Base-by-base conservation (phyloP, 2,888 invertebrate genomes). In the Tipula unca region DNA sequence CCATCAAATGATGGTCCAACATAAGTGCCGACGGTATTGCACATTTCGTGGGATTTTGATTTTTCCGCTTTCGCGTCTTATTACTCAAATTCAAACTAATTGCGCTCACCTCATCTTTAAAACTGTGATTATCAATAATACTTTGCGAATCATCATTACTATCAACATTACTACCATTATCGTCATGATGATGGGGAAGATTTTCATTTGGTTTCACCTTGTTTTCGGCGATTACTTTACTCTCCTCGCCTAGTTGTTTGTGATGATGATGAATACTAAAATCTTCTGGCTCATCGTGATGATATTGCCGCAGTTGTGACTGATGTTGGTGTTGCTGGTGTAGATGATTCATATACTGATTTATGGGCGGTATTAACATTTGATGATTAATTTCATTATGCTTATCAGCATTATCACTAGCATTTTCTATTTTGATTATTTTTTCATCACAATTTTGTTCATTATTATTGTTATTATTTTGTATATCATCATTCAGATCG, bases 51-150 rank as follows among this genome's bases (percentile, higher is more conserved):
- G 97, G 97, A 89, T 97, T 97, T 88, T 96, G 94, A 88, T 95
- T 97, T 91, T 98, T 98, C 35, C 97, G 93, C 90, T 98, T 98
- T 86, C 97, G 92, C 89, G 95, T 95, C 88, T 93, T 94, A n/a
- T 94, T 89, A 86, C 89, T 88, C 29, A 88, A 88, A n/a, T 54
- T 29, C 29, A 54, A 36, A 85, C 54, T 84, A 0, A 83, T n/a
- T 5, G 35, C 35, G 10, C 35, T 83, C n/a, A 83, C 42, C 42
- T 91, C 91, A 84, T 90, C 91, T 69, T 90, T 92, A 10, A 89
- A 88, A 88, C 92, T 92, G 48, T 92, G 92, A 17, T 92, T 92
- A 88, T 93, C 93, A 32, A 92, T 91, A 29, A 92, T 91, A 88
- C 92, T 93, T 69, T 92, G 89, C 0, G 93, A 92, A 88, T 93